Evolutionary conservation across 2,888 invertebrate species (phyloP).

Genomic region (Dicroscelio sp.): DNA sequence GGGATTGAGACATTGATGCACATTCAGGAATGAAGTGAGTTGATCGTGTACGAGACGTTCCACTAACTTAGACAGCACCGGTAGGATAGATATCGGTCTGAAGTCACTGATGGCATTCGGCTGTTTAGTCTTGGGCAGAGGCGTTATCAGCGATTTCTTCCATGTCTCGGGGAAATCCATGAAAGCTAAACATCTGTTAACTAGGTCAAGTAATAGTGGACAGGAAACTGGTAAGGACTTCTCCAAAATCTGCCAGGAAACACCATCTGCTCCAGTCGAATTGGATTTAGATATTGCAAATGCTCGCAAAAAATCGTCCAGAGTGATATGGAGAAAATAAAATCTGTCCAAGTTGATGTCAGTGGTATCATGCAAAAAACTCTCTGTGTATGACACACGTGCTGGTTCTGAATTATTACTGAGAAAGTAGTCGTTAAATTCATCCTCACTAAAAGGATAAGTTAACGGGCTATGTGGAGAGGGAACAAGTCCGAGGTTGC

Average conservation of each 20-base stretch:
- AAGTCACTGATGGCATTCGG: background rate
- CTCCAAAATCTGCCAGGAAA: background rate
- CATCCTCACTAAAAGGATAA: too few species aligned
- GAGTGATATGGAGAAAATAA: background rate
- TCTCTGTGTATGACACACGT: too few species aligned
- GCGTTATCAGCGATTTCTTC: background rate
- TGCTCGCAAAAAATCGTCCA: background rate
- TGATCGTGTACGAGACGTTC: constrained; percentile 17
- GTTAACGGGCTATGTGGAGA: too few species aligned
- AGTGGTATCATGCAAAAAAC: too few species aligned
- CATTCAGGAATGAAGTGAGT: background rate
- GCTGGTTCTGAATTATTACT: too few species aligned
- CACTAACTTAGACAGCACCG: background rate
- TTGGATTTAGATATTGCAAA: background rate
- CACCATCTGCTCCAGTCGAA: background rate
- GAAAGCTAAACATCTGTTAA: background rate
- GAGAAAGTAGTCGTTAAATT: too few species aligned
- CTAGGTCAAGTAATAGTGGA: background rate
- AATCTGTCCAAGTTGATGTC: background rate
- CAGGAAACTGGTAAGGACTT: background rate
- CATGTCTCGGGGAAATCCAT: background rate
- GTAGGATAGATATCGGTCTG: background rate
- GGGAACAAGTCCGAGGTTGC: too few species aligned
- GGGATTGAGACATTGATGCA: background rate
- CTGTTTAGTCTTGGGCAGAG: background rate